Conservation (phyloP, 2,113 vertebrate genomes). For the Dinomys branickii region DNA sequence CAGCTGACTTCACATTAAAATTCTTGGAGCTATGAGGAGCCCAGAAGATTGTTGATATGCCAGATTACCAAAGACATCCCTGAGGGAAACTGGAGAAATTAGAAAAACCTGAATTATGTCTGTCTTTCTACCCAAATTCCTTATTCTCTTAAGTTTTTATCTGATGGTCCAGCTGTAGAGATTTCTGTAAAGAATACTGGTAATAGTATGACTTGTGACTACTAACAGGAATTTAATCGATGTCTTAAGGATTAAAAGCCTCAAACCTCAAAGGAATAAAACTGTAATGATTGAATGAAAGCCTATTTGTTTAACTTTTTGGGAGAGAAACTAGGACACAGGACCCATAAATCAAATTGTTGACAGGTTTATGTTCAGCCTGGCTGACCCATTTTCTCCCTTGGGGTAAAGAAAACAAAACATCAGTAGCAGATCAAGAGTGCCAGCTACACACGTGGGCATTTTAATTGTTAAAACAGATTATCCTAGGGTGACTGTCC, state of each 20-base stretch:
- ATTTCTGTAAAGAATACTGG: slow-evolving; percentile 32
- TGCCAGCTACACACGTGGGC: background rate
- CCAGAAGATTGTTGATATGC: background rate
- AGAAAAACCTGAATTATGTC: background rate
- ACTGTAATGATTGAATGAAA: slow-evolving; percentile 70
- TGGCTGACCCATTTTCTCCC: slow-evolving; percentile 43
- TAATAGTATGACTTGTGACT: slow-evolving; percentile 36
- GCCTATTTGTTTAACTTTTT: slow-evolving; percentile 63
- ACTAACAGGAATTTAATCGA: slow-evolving; percentile 72
- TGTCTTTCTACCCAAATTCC: background rate
- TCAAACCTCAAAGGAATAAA: slow-evolving; percentile 72
- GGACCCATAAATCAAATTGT: slow-evolving; percentile 69
- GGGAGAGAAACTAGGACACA: slow-evolving; percentile 14
- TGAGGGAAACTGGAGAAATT: background rate
- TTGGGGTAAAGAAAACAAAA: slow-evolving; percentile 52
- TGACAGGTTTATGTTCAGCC: slow-evolving; percentile 63
- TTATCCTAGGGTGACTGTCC: background rate
- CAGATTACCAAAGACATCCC: background rate
- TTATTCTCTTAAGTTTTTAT: background rate
- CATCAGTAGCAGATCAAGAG: background rate
- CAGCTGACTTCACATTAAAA: background rate
- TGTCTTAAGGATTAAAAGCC: slow-evolving; percentile 70
- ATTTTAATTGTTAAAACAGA: background rate
- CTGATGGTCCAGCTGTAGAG: background rate
- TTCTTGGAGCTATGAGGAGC: background rate